Conservation (phyloP, 2,113 vertebrate species). For the Lagopus muta region DNA sequence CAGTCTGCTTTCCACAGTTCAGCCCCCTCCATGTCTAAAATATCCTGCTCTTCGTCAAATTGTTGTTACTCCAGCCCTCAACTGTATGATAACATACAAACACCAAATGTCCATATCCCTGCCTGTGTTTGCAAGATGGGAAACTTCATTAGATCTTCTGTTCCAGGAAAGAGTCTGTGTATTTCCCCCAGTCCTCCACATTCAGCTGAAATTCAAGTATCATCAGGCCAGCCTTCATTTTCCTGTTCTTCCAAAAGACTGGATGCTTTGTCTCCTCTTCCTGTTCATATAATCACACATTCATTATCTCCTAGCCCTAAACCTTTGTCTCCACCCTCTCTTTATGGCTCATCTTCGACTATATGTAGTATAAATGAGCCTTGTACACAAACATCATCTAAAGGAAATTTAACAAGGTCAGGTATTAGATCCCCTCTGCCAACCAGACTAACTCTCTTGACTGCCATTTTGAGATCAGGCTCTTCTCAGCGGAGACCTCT, state of each 20-base stretch:
- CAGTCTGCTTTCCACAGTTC: constrained; percentile 60
- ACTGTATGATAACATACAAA: background rate
- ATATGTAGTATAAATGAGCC: constrained; percentile 76
- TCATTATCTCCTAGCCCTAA: constrained; percentile 86
- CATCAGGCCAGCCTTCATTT: constrained; percentile 60
- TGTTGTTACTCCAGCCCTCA: constrained; percentile 22
- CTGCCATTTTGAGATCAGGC: constrained; percentile 91
- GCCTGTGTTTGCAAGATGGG: constrained; percentile 7
- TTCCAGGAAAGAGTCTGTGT: background rate
- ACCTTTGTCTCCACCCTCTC: constrained; percentile 77
- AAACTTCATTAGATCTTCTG: background rate
- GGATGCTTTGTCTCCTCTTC: constrained; percentile 79
- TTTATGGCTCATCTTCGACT: constrained; percentile 79
- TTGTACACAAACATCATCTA: constrained; percentile 68
- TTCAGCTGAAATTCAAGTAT: constrained; percentile 69
- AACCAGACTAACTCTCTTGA: constrained; percentile 90
- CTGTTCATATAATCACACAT: constrained; percentile 81
- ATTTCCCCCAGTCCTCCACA: background rate
- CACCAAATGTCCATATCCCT: background rate
- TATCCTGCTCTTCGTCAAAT: constrained; percentile 9
- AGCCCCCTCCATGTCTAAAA: constrained; percentile 34
- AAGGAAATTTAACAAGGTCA: constrained; percentile 48
- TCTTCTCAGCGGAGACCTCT: constrained; percentile 64
- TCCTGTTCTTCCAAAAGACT: constrained; percentile 74
- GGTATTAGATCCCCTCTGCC: constrained; percentile 79